A percentile compares a stretch with the other conserved stretches of the same genome.
Conservation (phyloP, 2,888 invertebrate species). For the Morpho deidamia region DNA sequence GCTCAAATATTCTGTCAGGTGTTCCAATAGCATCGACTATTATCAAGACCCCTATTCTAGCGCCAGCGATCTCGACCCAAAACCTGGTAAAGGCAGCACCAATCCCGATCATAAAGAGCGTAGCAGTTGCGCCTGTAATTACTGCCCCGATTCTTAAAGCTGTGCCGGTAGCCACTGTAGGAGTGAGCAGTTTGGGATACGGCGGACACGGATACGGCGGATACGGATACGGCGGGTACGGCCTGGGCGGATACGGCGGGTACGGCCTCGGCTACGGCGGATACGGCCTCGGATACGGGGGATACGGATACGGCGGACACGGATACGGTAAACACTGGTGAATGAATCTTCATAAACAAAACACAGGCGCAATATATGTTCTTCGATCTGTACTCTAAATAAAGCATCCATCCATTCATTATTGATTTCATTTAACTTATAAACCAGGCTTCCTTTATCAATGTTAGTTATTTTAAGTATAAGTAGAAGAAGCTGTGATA, state of each 20-base stretch:
- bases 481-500: too few species aligned
- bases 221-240: background rate
- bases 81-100: constrained; percentile 55
- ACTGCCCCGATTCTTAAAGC: constrained; percentile 41
- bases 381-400: constrained; percentile 5
- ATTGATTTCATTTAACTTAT: background rate
- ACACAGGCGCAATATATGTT: background rate
- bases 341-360: constrained; percentile 27
- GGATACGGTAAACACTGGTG: constrained; percentile 15
- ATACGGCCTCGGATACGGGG: constrained; percentile 24
- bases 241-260: constrained; percentile 26
- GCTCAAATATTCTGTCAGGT: background rate
- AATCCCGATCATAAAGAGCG: constrained; percentile 49
- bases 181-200: constrained; percentile 19
- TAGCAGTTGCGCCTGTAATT: constrained; percentile 40
- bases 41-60: constrained; percentile 34
- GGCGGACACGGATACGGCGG: constrained; percentile 10
- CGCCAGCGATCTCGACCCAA: constrained; percentile 54
- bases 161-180: constrained; percentile 26
- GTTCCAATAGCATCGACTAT: constrained; percentile 14
- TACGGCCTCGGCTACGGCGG: constrained; percentile 23
- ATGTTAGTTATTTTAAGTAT: too few species aligned
- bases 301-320: constrained; percentile 24
- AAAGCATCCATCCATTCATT: constrained; percentile 1
- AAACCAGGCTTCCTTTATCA: too few species aligned